These are phyloP conservation scores for Dolichomitus sp. DNA, from an alignment of 2,888 invertebrate species.

Conservation along the genomic window DNA sequence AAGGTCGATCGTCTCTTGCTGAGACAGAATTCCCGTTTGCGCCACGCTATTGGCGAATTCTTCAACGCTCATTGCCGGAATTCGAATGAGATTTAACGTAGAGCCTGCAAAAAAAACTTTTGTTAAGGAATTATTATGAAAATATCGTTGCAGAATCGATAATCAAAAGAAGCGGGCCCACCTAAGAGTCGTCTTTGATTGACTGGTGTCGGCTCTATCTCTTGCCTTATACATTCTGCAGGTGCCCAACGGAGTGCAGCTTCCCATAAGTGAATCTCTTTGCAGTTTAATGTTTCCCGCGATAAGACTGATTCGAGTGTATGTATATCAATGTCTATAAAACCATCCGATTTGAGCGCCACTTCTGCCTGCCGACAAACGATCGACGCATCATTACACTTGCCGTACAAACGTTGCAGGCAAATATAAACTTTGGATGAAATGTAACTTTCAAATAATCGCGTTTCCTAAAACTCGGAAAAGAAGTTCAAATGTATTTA, in stretches of 20 bases:
- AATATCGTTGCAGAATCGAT: conserved; percentile 10
- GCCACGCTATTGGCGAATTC: conserved; percentile 98
- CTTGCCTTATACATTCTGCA: conserved; percentile 95
- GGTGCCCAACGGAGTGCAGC: conserved; percentile 97
- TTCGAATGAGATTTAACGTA: conserved; percentile 94
- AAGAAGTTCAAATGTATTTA: neutral
- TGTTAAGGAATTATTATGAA: conserved; percentile 1
- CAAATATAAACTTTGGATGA: neutral
- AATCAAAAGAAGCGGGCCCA: conserved; percentile 65
- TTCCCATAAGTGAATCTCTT: conserved; percentile 96
- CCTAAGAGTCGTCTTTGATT: conserved; percentile 87
- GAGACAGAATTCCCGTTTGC: conserved; percentile 96
- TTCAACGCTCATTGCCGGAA: conserved; percentile 97
- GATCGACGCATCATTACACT: conserved; percentile 6
- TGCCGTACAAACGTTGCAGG: neutral
- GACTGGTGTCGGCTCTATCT: conserved; percentile 93
- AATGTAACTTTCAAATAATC: neutral
- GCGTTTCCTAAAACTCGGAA: neutral
- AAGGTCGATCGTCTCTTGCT: conserved; percentile 97
- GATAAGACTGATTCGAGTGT: conserved; percentile 97
- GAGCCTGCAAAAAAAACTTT: conserved; percentile 76
- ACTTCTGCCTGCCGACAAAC: conserved; percentile 93
- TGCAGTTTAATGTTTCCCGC: conserved; percentile 97
- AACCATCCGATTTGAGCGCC: conserved; percentile 98
- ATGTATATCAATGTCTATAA: conserved; percentile 97